Base-by-base conservation (phyloP, 2,888 invertebrate species). In the Apocheima hispidaria region DNA sequence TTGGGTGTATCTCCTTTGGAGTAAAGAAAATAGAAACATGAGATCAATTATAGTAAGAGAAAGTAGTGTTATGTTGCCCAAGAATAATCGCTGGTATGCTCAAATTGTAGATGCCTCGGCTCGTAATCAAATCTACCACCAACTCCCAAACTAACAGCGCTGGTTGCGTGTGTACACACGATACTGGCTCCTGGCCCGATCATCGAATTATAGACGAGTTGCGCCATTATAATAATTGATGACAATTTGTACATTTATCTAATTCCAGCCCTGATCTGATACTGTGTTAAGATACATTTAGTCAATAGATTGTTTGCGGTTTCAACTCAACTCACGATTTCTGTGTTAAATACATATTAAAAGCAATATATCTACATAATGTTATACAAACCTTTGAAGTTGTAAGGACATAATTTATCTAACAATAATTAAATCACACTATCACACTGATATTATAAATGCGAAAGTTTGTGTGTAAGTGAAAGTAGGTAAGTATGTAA, bases 191-290 rank as follows among this genome's bases (percentile, higher is more conserved):
- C 71, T 69, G 67, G 75, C 70, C 73, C 68, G 80, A 81, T 79
- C 82, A 79, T 80, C 78, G 78, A 78, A 81, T 81, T 77, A 77
- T 78, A 78, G 72, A 74, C 71, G 69, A 77, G 74, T 75, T 72
- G 73, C 65, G 72, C 78, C 74, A 82, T 82, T 82, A 82, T 73
- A 78, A 82, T 82, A 82, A 82, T 82, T 77, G 79, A 78, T 74
- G 70, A 78, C 74, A 79, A 78, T 78, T 79, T 78, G 71, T 73
- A 69, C 70, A 70, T 76, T 72, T 70, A 70, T 74, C 74, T 75
- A 74, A 74, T 67, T 60, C 28, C 20, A 60, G 60, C 62, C 66
- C 56, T 65, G 58, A 61, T 51, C 60, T 60, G 40, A 63, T 44
- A 56, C 48, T 44, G 40, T 38, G 44, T 57, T 61, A 40, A 50